phyloP scores from a whole-genome alignment of 2,888 invertebrate genomes.

The Micropterix aruncella region DNA sequence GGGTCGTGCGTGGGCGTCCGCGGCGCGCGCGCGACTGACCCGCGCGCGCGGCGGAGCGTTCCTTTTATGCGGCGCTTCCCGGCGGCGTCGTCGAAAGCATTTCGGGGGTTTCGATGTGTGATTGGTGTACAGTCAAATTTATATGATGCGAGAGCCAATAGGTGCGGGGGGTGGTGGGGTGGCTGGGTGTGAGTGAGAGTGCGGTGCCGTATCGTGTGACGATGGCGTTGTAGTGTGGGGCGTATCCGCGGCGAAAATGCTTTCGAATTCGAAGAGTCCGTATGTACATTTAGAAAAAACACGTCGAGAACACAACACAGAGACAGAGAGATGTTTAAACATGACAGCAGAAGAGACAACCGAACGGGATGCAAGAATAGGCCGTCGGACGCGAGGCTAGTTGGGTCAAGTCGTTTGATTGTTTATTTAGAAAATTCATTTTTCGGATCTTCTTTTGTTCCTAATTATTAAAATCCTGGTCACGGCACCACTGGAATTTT shows the following conservation, averaged over 20 bases:
- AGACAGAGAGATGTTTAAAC: too few species aligned
- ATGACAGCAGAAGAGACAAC: too few species aligned
- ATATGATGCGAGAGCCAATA: neutral
- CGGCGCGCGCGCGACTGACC: neutral
- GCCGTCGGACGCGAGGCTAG: too few species aligned
- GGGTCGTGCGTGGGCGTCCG: neutral
- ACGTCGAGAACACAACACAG: conserved; percentile 13
- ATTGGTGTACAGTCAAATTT: neutral
- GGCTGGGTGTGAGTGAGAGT: neutral
- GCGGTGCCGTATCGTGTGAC: neutral
- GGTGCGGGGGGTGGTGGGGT: neutral
- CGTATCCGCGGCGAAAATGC: conserved; percentile 24
- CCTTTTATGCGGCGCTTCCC: too few species aligned
- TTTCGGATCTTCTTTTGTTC: too few species aligned
- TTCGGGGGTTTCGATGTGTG: neutral
- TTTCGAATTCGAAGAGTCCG: conserved; percentile 29
- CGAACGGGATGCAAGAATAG: too few species aligned
- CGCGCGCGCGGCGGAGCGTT: neutral
- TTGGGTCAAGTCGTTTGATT: too few species aligned
- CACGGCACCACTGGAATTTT: too few species aligned
- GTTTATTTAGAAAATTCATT: too few species aligned
- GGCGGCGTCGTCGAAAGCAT: neutral
- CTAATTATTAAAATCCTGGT: too few species aligned
- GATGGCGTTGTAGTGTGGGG: conserved; percentile 15
- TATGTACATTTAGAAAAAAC: conserved; percentile 21